These are phyloP conservation scores for Ramphastos sulfuratus DNA, from an alignment of 2,113 vertebrate genomes.

Conservation along the genomic window DNA sequence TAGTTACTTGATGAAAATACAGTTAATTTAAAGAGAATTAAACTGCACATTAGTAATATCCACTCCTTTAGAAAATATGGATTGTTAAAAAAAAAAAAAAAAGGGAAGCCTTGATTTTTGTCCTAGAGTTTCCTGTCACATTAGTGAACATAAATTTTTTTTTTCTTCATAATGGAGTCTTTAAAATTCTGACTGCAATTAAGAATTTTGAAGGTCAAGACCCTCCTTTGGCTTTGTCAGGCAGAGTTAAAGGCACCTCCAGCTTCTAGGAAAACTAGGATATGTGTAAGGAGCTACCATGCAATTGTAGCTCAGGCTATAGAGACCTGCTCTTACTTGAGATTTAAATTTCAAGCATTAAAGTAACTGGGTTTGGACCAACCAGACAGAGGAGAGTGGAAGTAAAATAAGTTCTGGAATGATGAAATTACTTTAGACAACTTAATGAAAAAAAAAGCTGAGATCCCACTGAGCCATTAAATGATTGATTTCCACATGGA, in stretches of 20 bases:
- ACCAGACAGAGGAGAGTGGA: not conserved
- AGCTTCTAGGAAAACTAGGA: not conserved
- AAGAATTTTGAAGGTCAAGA: not conserved
- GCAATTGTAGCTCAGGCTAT: not conserved
- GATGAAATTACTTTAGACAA: conserved; percentile 63
- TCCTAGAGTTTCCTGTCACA: fast-evolving
- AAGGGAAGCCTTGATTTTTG: not conserved
- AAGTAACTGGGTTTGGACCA: not conserved
- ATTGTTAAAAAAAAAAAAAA: not conserved
- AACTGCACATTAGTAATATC: not conserved
- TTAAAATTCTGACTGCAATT: not conserved
- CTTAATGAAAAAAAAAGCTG: conserved; percentile 56
- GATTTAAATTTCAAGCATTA: not conserved
- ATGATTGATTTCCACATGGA: conserved; percentile 64
- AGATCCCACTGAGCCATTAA: conserved; percentile 38
- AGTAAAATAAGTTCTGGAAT: not conserved
- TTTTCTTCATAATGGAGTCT: not conserved
- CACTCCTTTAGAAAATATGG: not conserved
- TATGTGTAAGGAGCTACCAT: too few relatives aligned
- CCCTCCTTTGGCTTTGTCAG: not conserved
- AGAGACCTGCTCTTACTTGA: not conserved
- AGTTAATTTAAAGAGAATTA: not conserved
- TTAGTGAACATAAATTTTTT: not conserved
- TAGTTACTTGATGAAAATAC: not conserved
- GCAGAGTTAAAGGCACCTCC: not conserved